phyloP scores from a whole-genome alignment of 2,797 vertebrate species.

The Alcedo quadribrachys region DNA sequence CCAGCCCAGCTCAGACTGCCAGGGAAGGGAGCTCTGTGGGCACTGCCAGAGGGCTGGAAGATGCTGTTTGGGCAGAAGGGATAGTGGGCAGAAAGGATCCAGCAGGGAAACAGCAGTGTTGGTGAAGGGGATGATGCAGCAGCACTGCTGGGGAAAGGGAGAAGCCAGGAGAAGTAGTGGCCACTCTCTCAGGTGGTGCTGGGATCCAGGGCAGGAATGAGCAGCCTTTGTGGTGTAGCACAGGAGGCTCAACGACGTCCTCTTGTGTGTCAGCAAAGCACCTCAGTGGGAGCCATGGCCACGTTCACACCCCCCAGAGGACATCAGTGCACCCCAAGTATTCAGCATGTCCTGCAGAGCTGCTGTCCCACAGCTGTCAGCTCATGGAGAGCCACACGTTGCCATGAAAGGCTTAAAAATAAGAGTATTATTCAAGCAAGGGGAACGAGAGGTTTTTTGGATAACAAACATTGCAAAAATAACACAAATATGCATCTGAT shows the following conservation, averaged over 20 bases:
- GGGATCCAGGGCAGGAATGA: neutral
- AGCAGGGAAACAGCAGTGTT: neutral
- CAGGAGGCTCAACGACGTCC: neutral
- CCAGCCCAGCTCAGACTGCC: neutral
- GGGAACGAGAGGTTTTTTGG: neutral
- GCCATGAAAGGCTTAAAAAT: neutral
- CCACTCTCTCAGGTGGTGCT: neutral
- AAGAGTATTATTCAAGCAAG: neutral
- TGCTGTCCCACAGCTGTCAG: neutral
- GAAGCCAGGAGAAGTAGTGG: neutral
- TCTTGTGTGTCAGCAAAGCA: neutral
- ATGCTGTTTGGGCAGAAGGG: neutral
- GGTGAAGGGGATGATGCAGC: neutral
- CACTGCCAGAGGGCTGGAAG: neutral
- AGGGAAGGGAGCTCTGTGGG: fast-evolving
- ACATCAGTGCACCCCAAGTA: neutral
- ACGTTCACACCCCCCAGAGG: neutral
- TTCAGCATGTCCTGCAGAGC: neutral
- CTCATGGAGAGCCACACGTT: neutral
- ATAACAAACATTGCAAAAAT: neutral
- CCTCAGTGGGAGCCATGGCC: neutral
- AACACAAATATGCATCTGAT: neutral
- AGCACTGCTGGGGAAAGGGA: neutral
- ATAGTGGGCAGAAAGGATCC: neutral
- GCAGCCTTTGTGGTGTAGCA: neutral